Evolutionary conservation across 2,888 invertebrate species (phyloP).

Genomic region (Amitus sp.): DNA sequence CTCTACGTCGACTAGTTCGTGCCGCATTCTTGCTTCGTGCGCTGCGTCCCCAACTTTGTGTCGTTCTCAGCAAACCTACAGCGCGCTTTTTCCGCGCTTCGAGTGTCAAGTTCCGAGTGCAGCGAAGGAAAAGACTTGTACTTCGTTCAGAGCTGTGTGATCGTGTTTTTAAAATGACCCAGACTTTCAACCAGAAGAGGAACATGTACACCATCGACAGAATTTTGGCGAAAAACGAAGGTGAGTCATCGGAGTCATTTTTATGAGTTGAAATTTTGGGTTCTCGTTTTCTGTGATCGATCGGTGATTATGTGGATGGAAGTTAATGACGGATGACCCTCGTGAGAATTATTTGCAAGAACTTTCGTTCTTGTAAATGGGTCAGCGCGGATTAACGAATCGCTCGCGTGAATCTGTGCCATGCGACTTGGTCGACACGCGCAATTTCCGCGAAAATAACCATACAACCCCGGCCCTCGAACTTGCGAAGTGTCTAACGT

Average conservation of each 20-base stretch:
- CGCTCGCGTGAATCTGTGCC: constrained; percentile 43
- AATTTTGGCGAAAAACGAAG: constrained; percentile 64
- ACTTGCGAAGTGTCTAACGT: too few species aligned
- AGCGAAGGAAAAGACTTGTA: too few species aligned
- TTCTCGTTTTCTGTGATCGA: too few species aligned
- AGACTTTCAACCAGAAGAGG: constrained; percentile 63
- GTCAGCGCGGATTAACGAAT: constrained; percentile 45
- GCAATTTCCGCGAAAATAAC: constrained; percentile 15
- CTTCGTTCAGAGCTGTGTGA: too few species aligned
- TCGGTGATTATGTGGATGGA: too few species aligned
- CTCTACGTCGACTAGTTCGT: neutral
- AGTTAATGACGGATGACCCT: too few species aligned
- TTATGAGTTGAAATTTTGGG: neutral
- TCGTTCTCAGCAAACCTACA: too few species aligned
- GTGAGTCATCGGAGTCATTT: too few species aligned
- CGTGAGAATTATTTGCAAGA: too few species aligned
- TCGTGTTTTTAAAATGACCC: constrained; percentile 52
- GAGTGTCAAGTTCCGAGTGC: too few species aligned
- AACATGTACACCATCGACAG: constrained; percentile 67
- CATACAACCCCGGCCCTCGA: neutral
- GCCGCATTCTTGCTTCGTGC: neutral
- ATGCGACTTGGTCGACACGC: constrained; percentile 18
- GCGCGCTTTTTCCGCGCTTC: neutral
- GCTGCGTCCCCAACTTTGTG: neutral
- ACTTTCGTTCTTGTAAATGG: constrained; percentile 48